Evolutionary conservation across 2,888 invertebrate species (phyloP), one percentile per base, ranked within the genome.

Genomic region (Apodemia duryi): DNA sequence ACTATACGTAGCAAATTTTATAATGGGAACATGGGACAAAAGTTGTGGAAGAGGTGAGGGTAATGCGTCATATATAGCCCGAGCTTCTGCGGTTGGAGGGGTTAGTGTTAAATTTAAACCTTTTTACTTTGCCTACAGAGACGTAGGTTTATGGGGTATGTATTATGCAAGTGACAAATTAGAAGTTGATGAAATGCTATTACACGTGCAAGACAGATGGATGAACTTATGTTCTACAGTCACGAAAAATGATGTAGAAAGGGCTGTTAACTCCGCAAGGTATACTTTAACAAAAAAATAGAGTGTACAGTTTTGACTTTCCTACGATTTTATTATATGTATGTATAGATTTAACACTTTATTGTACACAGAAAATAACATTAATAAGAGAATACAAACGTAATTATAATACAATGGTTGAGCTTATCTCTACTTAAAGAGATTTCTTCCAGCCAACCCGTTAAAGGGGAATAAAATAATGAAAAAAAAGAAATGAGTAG

Each of bases 101-200:
- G 65, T 85, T 7, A 92, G 93, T 64, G 79, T 86, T 29, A 75
- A 73, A 46, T 92, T 82, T 64, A 82, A 91, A 70, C 78, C 91
- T 0, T 92, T 93, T 72, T 91, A 91, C 69, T 75, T 86, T 7
- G 72, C 82, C 0, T 93, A 90, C 70, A 71, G 79, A 7, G 86
- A 87, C 65, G 77, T 86, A 1, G 91, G 93, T 1, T 76, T 93
- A 11, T 93, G 89, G 88, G 93, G 93, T 6, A 76, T 90, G 9
- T 91, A 92, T 65, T 91, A 86, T 64, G 80, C 88, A 3, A 77
- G 80, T 0, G 72, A 78, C 0, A 76, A 69, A 64, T 71, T 80
- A 74, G 71, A 77, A 1, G n/a, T 84, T n/a, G 85, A 91, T 32
- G 81, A 86, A 54, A 83, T 91, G 79, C 41, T 90, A 21, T 65